These are phyloP conservation scores for Natator depressus DNA, from an alignment of 2,113 vertebrate species.

Conservation along the genomic window DNA sequence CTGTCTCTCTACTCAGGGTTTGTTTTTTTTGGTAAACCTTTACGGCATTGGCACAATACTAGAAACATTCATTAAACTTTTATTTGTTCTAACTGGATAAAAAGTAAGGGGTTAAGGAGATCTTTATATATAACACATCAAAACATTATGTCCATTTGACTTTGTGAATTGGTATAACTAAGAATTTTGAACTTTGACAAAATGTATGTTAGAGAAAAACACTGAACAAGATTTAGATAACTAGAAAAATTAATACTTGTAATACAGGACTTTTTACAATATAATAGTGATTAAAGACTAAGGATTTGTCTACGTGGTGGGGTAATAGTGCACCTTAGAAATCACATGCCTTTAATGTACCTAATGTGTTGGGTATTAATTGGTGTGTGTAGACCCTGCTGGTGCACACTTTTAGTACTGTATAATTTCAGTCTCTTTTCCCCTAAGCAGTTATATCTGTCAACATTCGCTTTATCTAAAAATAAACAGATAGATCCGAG, in stretches of 20 bases:
- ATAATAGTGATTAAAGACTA: neutral
- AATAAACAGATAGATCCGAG: neutral
- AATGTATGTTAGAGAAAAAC: neutral
- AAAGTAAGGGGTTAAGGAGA: neutral
- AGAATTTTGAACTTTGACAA: neutral
- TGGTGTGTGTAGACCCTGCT: neutral
- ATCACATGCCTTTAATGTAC: neutral
- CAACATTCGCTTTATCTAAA: neutral
- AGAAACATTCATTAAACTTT: neutral
- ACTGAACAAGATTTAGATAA: neutral
- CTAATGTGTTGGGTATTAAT: neutral
- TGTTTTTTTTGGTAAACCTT: neutral
- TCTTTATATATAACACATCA: neutral
- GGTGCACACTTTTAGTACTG: neutral
- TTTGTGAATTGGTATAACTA: neutral
- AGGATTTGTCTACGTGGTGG: neutral
- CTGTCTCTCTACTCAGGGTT: neutral
- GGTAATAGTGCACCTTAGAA: neutral
- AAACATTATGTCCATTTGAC: fast-evolving
- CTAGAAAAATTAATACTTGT: too few species aligned
- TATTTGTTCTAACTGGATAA: neutral
- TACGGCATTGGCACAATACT: neutral
- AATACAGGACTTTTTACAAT: too few species aligned
- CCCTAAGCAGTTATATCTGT: neutral
- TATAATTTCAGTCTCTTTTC: neutral